Percentiles rank a stretch among this genome's conserved stretches.
These are phyloP conservation scores for Druceiella hillmani DNA, from an alignment of 2,888 invertebrate genomes.

Conservation along the genomic window DNA sequence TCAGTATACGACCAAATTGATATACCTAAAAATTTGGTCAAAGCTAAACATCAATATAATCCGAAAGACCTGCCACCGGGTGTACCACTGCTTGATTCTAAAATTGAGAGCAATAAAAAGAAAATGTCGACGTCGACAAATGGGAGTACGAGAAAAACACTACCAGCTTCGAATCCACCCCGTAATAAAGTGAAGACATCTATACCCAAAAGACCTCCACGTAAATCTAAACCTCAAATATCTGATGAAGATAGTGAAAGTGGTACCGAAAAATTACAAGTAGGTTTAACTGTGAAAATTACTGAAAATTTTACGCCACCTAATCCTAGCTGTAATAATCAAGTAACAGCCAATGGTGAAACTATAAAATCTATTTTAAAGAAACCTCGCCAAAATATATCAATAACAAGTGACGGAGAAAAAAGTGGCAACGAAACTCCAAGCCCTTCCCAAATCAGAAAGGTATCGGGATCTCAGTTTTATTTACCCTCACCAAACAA, in stretches of 20 bases:
- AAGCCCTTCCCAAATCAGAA: too few relatives aligned
- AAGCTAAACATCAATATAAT: too few relatives aligned
- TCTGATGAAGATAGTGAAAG: slow-evolving; percentile 49
- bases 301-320: slow-evolving; percentile 29
- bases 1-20: slow-evolving; percentile 42
- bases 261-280: slow-evolving; percentile 41
- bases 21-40: slow-evolving; percentile 16
- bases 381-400: slow-evolving; percentile 43
- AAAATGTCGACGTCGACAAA: slow-evolving; percentile 35
- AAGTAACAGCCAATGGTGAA: slow-evolving; percentile 33
- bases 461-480: slow-evolving; percentile 49
- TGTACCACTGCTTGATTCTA: slow-evolving; percentile 43
- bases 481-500: slow-evolving; percentile 54
- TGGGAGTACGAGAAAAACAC: slow-evolving; percentile 39
- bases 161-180: slow-evolving; percentile 31
- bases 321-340: slow-evolving; percentile 34
- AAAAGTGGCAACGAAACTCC: too few relatives aligned
- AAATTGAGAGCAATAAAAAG: slow-evolving; percentile 34
- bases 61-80: slow-evolving; percentile 34
- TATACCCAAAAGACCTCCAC: slow-evolving; percentile 60
- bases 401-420: slow-evolving; percentile 31
- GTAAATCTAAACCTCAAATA: slow-evolving; percentile 47
- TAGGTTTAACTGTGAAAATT: slow-evolving; percentile 35
- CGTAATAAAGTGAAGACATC: slow-evolving; percentile 45
- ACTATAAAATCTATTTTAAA: slow-evolving; percentile 57